Evolutionary conservation across 1,140 invertebrate genomes (phyloP).

Genomic region (Araneus ventricosus): DNA sequence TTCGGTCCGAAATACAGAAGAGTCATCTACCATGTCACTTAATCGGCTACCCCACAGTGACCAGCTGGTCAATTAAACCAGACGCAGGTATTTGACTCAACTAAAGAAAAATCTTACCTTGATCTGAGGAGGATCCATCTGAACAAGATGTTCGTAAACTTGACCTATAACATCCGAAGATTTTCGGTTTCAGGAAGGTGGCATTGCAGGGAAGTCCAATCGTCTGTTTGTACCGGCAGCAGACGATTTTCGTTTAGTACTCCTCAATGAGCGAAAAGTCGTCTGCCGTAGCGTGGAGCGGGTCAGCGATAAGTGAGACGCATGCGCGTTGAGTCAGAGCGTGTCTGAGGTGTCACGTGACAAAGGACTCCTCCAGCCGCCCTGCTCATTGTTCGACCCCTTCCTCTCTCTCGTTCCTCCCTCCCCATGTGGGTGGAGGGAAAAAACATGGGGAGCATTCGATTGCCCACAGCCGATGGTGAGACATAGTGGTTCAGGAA

Average conservation of each 20-base stretch:
- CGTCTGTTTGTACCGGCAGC: background rate
- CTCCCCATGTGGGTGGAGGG: conserved; percentile 34
- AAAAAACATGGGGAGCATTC: conserved; percentile 25
- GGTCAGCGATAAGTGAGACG: conserved; percentile 12
- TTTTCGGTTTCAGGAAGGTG: background rate
- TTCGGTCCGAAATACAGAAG: background rate
- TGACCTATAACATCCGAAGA: background rate
- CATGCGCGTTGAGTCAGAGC: conserved; percentile 60
- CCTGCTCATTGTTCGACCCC: conserved; percentile 43
- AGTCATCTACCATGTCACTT: background rate
- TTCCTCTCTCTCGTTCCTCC: background rate
- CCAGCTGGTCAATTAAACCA: background rate
- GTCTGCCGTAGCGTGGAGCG: conserved; percentile 46
- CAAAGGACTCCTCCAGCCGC: conserved; percentile 30
- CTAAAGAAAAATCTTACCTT: conserved; percentile 1
- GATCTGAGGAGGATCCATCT: conserved; percentile 36
- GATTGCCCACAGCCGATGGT: conserved; percentile 35
- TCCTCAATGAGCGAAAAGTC: conserved; percentile 37
- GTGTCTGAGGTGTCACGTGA: conserved; percentile 62
- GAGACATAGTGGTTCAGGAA: background rate
- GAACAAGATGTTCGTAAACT: background rate
- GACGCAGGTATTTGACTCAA: background rate
- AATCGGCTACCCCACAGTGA: background rate
- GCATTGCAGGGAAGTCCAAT: background rate
- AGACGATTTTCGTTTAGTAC: conserved; percentile 16